A percentile compares a stretch with the other conserved stretches of the same genome.
Conservation (phyloP, 2,797 vertebrate genomes). For the Sibirionetta formosa region DNA sequence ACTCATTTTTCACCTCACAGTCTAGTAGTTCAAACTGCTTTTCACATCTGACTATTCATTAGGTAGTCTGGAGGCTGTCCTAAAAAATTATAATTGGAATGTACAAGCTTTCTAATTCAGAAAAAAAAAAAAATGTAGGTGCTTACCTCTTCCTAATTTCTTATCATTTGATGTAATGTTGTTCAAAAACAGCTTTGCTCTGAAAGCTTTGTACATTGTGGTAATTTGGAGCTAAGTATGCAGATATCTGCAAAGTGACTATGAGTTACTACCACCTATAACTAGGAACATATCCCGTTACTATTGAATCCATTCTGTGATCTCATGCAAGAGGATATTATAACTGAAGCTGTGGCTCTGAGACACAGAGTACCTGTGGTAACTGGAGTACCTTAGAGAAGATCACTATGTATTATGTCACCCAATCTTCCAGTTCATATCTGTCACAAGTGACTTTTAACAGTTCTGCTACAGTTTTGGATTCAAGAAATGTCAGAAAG, state of each 20-base stretch:
- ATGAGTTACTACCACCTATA: neutral
- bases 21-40: neutral
- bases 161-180: neutral
- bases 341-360: neutral
- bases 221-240: neutral
- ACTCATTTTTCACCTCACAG: neutral
- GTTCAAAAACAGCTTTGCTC: neutral
- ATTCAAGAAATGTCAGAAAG: conserved; percentile 48
- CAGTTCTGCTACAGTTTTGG: conserved; percentile 1
- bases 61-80: neutral
- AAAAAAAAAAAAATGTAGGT: neutral
- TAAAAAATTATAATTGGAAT: neutral
- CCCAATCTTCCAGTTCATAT: neutral
- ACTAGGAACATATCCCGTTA: neutral
- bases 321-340: neutral
- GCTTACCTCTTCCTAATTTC: neutral
- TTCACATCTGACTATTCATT: neutral
- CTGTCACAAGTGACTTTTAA: neutral
- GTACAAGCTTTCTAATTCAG: neutral
- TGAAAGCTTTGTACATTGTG: neutral
- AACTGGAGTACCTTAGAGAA: neutral
- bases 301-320: neutral
- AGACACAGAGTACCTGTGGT: too few relatives aligned
- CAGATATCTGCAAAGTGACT: neutral
- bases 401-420: neutral